phyloP scores from a whole-genome alignment of 2,797 vertebrate species.

The Megalops cyprinoides region DNA sequence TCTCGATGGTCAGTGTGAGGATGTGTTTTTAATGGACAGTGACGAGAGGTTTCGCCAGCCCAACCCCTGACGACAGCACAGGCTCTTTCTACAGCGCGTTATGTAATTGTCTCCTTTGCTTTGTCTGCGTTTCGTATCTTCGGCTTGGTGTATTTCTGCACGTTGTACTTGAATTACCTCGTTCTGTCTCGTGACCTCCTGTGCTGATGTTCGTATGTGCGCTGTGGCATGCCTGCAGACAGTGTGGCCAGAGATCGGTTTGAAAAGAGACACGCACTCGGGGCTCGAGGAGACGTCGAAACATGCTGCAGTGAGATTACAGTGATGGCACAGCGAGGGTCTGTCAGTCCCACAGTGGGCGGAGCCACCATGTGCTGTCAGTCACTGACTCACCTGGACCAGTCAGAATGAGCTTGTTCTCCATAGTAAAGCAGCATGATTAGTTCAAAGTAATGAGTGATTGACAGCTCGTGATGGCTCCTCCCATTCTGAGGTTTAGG shows the following conservation, averaged over 20 bases:
- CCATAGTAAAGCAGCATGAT: not conserved
- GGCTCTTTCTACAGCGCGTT: constrained; percentile 45
- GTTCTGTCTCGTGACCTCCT: constrained; percentile 86
- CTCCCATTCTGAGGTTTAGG: not conserved
- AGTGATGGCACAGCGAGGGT: not conserved
- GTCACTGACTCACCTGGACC: not conserved
- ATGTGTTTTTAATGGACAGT: not conserved
- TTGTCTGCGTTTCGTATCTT: constrained; percentile 60
- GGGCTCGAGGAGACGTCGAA: constrained; percentile 6
- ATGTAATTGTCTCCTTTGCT: constrained; percentile 30
- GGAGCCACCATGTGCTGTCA: not conserved
- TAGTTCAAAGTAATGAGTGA: not conserved
- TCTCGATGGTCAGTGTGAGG: not conserved
- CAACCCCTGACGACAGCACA: not conserved
- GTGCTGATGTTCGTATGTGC: constrained; percentile 73
- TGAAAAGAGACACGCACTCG: not conserved
- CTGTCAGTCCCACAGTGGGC: not conserved
- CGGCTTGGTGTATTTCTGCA: constrained; percentile 75
- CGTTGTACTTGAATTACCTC: constrained; percentile 96
- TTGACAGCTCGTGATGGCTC: not conserved
- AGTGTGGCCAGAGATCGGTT: no score
- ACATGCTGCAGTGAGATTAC: not conserved
- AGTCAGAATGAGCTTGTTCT: not conserved
- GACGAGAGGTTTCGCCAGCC: not conserved
- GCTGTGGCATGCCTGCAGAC: not conserved